phyloP scores from a whole-genome alignment of 2,113 vertebrate genomes.

The Phylloscopus trochiloides region DNA sequence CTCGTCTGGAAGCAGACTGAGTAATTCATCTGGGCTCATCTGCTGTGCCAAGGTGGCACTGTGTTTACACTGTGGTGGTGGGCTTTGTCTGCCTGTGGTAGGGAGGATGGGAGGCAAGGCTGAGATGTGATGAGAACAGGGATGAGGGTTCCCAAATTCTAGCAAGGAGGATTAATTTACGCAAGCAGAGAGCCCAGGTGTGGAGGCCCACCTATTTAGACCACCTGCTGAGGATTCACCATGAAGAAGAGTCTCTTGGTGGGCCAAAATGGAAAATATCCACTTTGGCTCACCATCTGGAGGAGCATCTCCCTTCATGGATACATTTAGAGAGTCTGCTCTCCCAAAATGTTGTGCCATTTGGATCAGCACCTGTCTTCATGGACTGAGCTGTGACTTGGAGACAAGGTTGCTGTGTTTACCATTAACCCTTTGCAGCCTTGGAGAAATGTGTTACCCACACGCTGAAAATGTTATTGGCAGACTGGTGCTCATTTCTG shows the following conservation, averaged over 20 bases:
- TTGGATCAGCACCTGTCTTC: neutral
- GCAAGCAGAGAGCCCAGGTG: neutral
- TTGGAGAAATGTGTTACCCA: neutral
- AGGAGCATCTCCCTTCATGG: neutral
- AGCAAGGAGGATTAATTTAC: neutral
- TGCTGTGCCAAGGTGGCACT: neutral
- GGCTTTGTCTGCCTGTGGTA: neutral
- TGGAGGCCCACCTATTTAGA: neutral
- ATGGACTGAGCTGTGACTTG: neutral
- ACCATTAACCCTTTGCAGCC: neutral
- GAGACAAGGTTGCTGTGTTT: neutral
- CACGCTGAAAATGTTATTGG: neutral
- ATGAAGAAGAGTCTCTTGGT: neutral
- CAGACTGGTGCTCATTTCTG: neutral
- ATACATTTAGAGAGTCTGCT: neutral
- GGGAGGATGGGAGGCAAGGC: neutral
- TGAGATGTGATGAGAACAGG: neutral
- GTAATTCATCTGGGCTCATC: neutral
- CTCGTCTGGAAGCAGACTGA: neutral
- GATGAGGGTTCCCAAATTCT: neutral
- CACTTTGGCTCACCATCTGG: neutral
- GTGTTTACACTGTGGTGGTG: rapidly evolving
- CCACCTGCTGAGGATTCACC: neutral
- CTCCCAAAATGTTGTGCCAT: neutral
- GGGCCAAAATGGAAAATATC: rapidly evolving